Conservation (phyloP, 2,113 vertebrate species). For the Zeus faber region DNA sequence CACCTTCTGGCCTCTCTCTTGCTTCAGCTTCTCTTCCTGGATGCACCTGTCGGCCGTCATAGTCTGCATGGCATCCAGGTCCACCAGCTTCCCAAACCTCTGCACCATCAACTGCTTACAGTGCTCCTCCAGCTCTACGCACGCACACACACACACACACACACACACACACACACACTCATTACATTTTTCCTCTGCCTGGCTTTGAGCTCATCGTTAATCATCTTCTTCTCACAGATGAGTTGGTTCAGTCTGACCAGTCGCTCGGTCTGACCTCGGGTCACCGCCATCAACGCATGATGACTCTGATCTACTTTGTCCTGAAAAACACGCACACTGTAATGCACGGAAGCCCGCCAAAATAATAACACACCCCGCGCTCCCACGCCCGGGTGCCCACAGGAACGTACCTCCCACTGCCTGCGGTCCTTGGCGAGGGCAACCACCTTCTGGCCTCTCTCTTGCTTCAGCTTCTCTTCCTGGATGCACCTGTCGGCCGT, state of each 20-base stretch:
- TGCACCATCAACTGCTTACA: background rate
- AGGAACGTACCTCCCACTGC: slow-evolving; percentile 79
- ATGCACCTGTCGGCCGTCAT: slow-evolving; percentile 72
- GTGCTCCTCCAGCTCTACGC: slow-evolving; percentile 36
- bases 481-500: slow-evolving; percentile 69
- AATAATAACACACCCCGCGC: slow-evolving; percentile 3
- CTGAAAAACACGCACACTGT: slow-evolving; percentile 54
- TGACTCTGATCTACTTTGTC: slow-evolving; percentile 67
- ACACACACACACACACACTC: slow-evolving; percentile 7
- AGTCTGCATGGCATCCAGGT: slow-evolving; percentile 85
- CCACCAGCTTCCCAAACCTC: slow-evolving; percentile 83
- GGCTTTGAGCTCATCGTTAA: slow-evolving; percentile 74
- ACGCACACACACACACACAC: slow-evolving; percentile 5
- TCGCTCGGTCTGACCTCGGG: slow-evolving; percentile 75
- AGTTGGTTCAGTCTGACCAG: slow-evolving; percentile 72
- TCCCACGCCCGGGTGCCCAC: slow-evolving; percentile 18
- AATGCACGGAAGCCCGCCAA: background rate
- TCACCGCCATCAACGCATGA: slow-evolving; percentile 72
- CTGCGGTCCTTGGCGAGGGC: slow-evolving; percentile 69
- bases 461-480: slow-evolving; percentile 83
- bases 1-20: slow-evolving; percentile 76
- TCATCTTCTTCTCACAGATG: slow-evolving; percentile 70
- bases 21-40: slow-evolving; percentile 80
- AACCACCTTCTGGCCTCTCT: slow-evolving; percentile 71
- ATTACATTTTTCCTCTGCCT: slow-evolving; percentile 77